Evolutionary conservation across 2,888 invertebrate species (phyloP).

Genomic region (Gordius sp.): DNA sequence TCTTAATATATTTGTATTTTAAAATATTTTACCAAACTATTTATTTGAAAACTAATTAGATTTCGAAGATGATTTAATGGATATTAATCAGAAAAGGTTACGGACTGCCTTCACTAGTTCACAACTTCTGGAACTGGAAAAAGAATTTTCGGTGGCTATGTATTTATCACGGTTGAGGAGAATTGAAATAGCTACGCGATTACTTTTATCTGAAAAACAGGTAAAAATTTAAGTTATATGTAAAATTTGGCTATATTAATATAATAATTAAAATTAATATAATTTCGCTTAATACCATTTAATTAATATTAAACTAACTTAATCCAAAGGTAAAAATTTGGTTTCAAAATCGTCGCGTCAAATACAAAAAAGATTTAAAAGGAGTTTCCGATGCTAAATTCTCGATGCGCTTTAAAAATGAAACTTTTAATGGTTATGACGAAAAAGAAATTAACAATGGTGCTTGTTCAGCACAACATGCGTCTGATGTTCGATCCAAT

Average conservation of each 20-base stretch:
- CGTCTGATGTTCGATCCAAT: too few species aligned
- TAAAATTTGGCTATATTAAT: background rate
- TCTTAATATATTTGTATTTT: too few species aligned
- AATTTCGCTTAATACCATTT: conserved; percentile 34
- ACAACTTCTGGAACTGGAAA: conserved; percentile 4
- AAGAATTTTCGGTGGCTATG: background rate
- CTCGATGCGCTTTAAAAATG: too few species aligned
- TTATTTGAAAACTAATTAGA: too few species aligned
- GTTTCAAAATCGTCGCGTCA: background rate
- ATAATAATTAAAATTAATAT: background rate
- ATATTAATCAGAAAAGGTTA: conserved; percentile 3
- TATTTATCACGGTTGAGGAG: conserved; percentile 10
- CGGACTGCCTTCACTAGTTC: conserved; percentile 3
- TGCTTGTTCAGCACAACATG: too few species aligned
- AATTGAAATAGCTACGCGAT: conserved; percentile 10
- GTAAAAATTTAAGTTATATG: background rate
- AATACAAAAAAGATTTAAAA: background rate
- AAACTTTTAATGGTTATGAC: too few species aligned
- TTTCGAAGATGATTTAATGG: too few species aligned
- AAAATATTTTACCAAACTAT: too few species aligned
- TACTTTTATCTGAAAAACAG: conserved; percentile 12
- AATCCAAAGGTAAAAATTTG: background rate
- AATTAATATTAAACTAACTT: background rate
- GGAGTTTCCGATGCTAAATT: too few species aligned
- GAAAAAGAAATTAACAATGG: too few species aligned